Percentiles rank a stretch among this genome's conserved stretches.
These are phyloP conservation scores for Strigops habroptila DNA, from an alignment of 2,113 vertebrate species.

Conservation along the genomic window DNA sequence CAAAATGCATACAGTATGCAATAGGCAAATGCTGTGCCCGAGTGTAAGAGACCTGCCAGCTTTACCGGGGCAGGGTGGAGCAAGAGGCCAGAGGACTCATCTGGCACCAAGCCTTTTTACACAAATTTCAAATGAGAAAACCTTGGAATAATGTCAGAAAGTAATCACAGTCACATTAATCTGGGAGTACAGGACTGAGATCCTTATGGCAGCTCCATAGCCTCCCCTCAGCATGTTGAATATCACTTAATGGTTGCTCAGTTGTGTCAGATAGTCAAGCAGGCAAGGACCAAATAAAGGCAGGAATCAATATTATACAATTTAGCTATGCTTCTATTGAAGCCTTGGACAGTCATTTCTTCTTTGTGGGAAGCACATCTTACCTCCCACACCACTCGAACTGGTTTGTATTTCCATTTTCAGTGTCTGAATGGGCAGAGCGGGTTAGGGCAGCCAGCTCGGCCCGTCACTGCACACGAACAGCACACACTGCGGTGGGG, in stretches of 20 bases:
- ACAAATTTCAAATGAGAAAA: neutral
- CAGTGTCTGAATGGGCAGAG: neutral
- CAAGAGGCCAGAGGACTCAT: neutral
- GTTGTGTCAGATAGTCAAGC: neutral
- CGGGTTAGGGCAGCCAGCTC: neutral
- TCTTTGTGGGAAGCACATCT: neutral
- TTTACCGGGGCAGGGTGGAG: neutral
- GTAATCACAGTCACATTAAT: neutral
- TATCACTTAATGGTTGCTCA: neutral
- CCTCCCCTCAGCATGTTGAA: neutral
- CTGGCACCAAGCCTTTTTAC: neutral
- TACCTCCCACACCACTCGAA: neutral
- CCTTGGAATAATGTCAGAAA: neutral
- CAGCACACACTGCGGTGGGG: no score
- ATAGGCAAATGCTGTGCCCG: neutral
- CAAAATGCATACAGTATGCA: neutral
- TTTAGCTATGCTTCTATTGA: neutral
- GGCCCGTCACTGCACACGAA: no score
- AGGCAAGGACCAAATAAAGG: neutral
- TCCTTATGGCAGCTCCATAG: neutral
- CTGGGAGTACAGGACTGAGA: neutral
- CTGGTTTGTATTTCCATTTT: neutral
- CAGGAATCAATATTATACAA: neutral
- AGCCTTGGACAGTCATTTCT: neutral
- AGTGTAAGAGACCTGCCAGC: neutral